Evolutionary conservation across 1,140 invertebrate species (phyloP), one percentile per base, ranked within the genome.

Genomic region (Wasmannia auropunctata): DNA sequence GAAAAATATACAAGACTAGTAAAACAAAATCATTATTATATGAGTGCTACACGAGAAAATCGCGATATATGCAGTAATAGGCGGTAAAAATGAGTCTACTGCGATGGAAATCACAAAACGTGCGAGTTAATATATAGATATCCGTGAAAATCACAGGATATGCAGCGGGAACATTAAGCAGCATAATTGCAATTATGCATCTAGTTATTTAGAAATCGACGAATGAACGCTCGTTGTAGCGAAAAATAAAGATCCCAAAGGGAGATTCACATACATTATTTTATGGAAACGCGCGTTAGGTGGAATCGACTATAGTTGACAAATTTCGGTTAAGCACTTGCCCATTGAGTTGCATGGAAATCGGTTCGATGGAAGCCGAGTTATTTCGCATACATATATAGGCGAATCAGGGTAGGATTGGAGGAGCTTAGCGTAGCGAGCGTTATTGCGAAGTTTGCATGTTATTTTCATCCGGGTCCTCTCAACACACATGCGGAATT

Each of bases 291-390:
- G 49, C 11, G 37, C 34, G 25, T 70, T 70, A 43, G 10, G 8
- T 22, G 4, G 51, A 37, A 46, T 74, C 67, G 56, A 31, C 14
- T 74, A 31, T 28, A 74, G 31, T 34, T 70, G 51, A 74, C 28
- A 46, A 83, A 72, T 83, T 72, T 72, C n/a, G 67, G 28, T 83
- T 72, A 83, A 83, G 67, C 65, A 81, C 79, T 72, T 37, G 16
- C 2, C 51, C 25, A 58, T 83, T 60, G 67, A 74, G 25, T 74
- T 34, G 51, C 28, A 74, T 74, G 67, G 37, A 83, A 72, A 83
- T 51, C 67, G 51, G 25, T 81, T 81, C 37, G 51, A 83, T 83
- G 40, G 28, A 58, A 60, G 51, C 51, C 67, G 49, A 83, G 34
- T 83, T 83, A 46, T 83, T 83, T 40, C 67, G 2, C 37, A 46